Base-by-base conservation (phyloP, 2,113 vertebrate genomes). In the Apteryx mantelli region DNA sequence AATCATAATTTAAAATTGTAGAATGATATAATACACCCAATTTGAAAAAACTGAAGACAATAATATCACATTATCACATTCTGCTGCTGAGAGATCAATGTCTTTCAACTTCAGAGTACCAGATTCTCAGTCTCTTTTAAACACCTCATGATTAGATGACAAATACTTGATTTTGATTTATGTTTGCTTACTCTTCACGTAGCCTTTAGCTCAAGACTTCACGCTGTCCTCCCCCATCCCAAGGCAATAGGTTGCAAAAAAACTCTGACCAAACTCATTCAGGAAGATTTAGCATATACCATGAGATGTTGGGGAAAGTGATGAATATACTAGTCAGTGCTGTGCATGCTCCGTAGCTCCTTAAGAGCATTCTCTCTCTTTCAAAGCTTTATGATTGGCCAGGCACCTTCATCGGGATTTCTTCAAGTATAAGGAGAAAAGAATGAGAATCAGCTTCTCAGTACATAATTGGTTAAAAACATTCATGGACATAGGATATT, bases 231-330 rank as follows among this genome's bases (percentile, higher is more conserved):
- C 16, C 30, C 19, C 19, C 16, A 60, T 25, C 32, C 26, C 42
- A 60, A 68, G 84, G 46, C 60, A 60, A 48, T 38, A 76, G 16
- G 19, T 4, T 76, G 38, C 92, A 50, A 71, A 90, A 90, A 74
- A 95, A n/a, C 14, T 40, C 18, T 44, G 17, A 38, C 8, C 1
- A 0, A 77, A 42, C 30, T 46, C 86, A 8, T 15, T 80, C 44
- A 60, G 22, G 68, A n/a, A 36, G 18, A 8, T 73, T 77, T 46
- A 82, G 42, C 34, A 56, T 26, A 52, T 28, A 70, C 40, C 73
- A 25, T 2, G 7, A 68, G 40, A 75, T 12, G 5, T 21, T 6
- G 20, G 9, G 28, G 32, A 50, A 77, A 87, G 60, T 0, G 0
- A 58, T 1, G 8, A 5, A 18, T 34, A 5, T 3, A 20, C 19